Evolutionary conservation across 2,797 vertebrate genomes (phyloP), one percentile per base, ranked within the genome.

Genomic region (Kryptopterus vitreolus): DNA sequence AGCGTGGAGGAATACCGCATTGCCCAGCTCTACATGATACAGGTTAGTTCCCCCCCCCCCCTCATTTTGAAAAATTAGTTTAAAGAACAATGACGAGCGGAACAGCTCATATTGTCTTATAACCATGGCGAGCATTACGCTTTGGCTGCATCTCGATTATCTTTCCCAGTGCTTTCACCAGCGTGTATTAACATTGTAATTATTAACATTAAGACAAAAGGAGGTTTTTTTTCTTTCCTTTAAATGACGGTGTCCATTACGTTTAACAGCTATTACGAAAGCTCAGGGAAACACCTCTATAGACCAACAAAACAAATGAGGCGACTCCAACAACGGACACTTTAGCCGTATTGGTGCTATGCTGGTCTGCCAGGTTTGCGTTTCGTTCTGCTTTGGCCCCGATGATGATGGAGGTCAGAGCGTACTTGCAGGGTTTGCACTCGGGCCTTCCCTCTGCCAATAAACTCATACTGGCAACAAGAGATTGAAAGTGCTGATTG

Each of bases 1-100:
- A 99, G 97, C 13, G 96, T 99, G 95, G 98, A 98, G 76, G 98
- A 99, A 88, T 99, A 99, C 92, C 96, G 98, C 85, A 98, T 99
- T 12, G 98, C 98, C 1, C 98, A 99, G 94, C 95, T 99, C 78
- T 99, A 99, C 90, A 99, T 99, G 98, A 99, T 99, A 65, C 98
- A 99, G 97, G 84, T 85, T 61, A n/a, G 78, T 65, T n/a, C 22
- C 3, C 10, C 0, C 12, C 46, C 24, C 2, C 22, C 46, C 24
- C 2, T 13, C 22, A 20, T n/a, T 18, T 20, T 35, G 4, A 5
- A 10, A 18, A 7, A 2, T 18, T 24, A 33, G 29, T 53, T 52
- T 53, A 20, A 69, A 50, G 24, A 3, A 5, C 11, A 50, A 16
- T 43, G 62, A 38, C 11, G 26, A 63, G 9, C 0, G 11, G 52